Percentiles rank a stretch among this genome's conserved stretches.
These are phyloP conservation scores for Plestiodon gilberti DNA, from an alignment of 2,113 vertebrate species.

Conservation along the genomic window DNA sequence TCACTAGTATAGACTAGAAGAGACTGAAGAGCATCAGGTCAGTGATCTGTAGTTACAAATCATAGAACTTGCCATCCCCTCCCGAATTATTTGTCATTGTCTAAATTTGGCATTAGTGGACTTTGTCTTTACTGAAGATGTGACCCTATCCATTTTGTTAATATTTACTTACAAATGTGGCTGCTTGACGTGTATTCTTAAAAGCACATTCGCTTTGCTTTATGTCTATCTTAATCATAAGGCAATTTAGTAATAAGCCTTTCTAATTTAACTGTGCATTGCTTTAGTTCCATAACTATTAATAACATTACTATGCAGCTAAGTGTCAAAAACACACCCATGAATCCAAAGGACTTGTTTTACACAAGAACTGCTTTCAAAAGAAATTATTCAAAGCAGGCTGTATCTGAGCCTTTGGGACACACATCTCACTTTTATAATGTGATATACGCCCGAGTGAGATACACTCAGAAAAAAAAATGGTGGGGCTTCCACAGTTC, in stretches of 20 bases:
- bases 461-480: neutral
- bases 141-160: neutral
- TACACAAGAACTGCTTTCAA: neutral
- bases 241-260: neutral
- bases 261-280: conserved; percentile 15
- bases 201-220: neutral
- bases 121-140: neutral
- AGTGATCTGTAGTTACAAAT: neutral
- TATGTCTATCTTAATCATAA: neutral
- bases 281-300: conserved; percentile 15
- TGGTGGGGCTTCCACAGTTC: neutral
- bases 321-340: conserved; percentile 16
- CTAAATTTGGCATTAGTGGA: neutral
- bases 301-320: neutral
- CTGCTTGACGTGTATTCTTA: neutral
- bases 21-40: neutral
- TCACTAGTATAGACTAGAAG: neutral
- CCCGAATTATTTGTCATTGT: too few species aligned
- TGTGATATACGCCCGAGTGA: fast-evolving
- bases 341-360: conserved; percentile 14
- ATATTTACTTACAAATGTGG: conserved; percentile 3
- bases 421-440: neutral
- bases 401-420: neutral
- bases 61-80: too few species aligned
- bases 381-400: conserved; percentile 4